Evolutionary conservation across 1,140 invertebrate species (phyloP), one percentile per base, ranked within the genome.

Genomic region (Scaptomyza pallida): DNA sequence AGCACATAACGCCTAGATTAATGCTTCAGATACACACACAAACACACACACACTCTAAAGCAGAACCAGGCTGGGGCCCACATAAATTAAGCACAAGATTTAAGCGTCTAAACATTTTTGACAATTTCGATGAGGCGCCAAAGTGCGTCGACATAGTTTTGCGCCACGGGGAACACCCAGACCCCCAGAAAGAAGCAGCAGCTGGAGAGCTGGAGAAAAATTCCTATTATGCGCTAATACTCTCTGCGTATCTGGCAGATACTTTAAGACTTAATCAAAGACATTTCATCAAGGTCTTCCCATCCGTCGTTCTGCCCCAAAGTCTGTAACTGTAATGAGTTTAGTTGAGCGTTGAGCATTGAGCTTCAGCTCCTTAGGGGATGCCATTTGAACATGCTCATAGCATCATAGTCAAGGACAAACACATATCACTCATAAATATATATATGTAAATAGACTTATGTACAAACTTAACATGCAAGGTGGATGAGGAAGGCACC

Each of bases 241-340:
- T 16, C 13, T 17, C 13, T 15, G 19, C 37, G 57, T 45, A 76
- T 64, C 68, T 81, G 37, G 1, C 44, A 77, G 56, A 62, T 79
- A 68, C 72, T 75, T 74, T 30, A 33, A 37, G 9, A 33, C 33
- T 37, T 64, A 61, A 65, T 75, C 52, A 72, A 60, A 67, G 54
- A 48, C 48, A 57, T 61, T 50, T 60, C 48, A 54, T 75, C 64
- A 54, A 57, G 35, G 30, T 63, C 51, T 47, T 56, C 45, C 19
- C 13, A n/a, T n/a, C 9, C 33, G 26, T 19, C 43, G 35, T 40
- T 44, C 44, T 63, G 48, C 52, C 67, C 12, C 21, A 30, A n/a
- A 44, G 40, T 15, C 40, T 41, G 56, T 47, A 60, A 48, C 80
- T 86, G 82, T 78, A 88, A 88, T 88, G 82, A 78, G 81, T 86